Conservation (phyloP, 2,113 vertebrate genomes). For the Pygoscelis antarcticus region DNA sequence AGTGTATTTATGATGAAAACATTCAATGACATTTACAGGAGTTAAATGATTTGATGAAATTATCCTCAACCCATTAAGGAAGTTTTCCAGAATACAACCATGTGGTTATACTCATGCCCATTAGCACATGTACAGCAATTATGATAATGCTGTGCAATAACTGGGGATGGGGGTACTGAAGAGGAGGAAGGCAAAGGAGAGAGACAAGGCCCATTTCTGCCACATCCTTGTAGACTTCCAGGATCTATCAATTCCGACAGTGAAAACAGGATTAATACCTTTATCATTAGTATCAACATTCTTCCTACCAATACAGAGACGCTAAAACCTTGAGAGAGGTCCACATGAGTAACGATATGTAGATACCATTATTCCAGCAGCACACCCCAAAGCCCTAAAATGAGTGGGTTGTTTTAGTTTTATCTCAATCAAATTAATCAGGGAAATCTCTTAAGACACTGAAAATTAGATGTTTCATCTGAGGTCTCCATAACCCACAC, state of each 20-base stretch:
- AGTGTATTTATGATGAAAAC: neutral
- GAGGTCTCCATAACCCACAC: neutral
- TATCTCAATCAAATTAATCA: neutral
- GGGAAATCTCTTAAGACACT: neutral
- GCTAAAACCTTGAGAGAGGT: neutral
- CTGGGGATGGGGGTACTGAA: neutral
- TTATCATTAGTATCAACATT: neutral
- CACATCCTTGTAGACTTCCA: neutral
- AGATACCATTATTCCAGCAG: neutral
- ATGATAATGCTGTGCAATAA: fast-evolving
- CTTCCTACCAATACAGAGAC: neutral
- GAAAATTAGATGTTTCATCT: neutral
- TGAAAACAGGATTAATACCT: neutral
- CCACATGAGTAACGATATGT: fast-evolving
- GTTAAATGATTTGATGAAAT: neutral
- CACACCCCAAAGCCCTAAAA: neutral
- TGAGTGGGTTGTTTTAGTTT: neutral
- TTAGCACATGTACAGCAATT: neutral
- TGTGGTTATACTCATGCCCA: neutral
- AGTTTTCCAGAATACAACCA: neutral
- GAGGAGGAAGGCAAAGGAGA: neutral
- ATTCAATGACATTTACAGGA: neutral
- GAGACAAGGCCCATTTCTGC: neutral
- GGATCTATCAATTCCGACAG: neutral
- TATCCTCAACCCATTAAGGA: neutral